Evolutionary conservation across 2,888 invertebrate species (phyloP), one percentile per base, ranked within the genome.

Genomic region (Herminia tarsipennalis): DNA sequence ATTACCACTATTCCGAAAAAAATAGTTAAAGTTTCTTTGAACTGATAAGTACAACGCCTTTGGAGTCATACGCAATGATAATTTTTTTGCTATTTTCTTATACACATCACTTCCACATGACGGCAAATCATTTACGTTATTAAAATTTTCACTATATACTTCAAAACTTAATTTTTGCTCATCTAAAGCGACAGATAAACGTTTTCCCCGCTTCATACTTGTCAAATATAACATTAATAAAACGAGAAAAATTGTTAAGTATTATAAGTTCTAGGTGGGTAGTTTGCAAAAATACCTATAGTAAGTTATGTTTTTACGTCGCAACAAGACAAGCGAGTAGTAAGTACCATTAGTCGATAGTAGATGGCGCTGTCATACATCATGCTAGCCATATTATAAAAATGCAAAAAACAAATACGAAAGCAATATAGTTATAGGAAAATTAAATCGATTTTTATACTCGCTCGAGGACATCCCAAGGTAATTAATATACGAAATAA

Each of bases 1-100:
- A 28, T n/a, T 28, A 28, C 28, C 28, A 28, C 14, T 28, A 28
- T 28, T 28, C 28, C 14, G 14, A 28, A 28, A 28, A 28, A 28
- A 28, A 14, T 28, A 28, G 28, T 28, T 28, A 28, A 28, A 13
- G 8, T 28, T 28, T 14, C 28, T 37, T 40, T 40, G 21, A 30
- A 30, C 40, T 21, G 40, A 40, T 16, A 40, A 30, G 17, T 40
- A 40, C 30, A 40, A 25, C 20, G 32, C 40, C 25, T 40, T 40
- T 22, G 40, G 22, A 21, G 40, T 24, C 40, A 40, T 40, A 22
- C 30, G 40, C 13, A 21, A 22, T n/a, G 30, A 30, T 32, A 40
- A 32, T 14, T 22, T 32, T 30, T 30, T 29, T 13, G 16, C 12
- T 22, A 40, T 40, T 14, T 21, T 17, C 22, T 40, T 40, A 21